A percentile compares a stretch with the other conserved stretches of the same genome.
Conservation (phyloP, 2,113 vertebrate genomes). For the Ptyas mucosa region DNA sequence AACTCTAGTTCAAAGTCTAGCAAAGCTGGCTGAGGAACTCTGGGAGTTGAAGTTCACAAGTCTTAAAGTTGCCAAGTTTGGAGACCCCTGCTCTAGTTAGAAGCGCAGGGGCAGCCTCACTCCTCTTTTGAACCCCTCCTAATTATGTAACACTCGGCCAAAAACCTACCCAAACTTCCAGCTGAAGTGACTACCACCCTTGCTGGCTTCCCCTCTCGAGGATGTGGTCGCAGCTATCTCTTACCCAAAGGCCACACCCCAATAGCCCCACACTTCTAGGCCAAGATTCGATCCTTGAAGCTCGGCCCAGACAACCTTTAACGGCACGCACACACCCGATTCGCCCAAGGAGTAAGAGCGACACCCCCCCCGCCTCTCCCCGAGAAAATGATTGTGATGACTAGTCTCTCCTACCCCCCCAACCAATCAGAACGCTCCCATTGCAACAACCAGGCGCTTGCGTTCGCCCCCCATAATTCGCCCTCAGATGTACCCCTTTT, state of each 20-base stretch:
- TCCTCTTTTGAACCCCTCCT: not conserved
- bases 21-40: too few species aligned
- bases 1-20: not conserved
- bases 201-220: not conserved
- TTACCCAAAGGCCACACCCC: not conserved
- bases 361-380: constrained; percentile 30
- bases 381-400: not conserved
- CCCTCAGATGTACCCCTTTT: not conserved
- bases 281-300: not conserved
- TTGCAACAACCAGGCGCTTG: not conserved
- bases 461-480: not conserved
- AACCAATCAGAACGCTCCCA: not conserved
- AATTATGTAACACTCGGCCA: not conserved
- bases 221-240: not conserved
- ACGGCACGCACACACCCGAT: not conserved
- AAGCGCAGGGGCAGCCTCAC: not conserved
- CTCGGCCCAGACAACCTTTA: not conserved
- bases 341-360: not conserved
- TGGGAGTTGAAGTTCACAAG: too few species aligned
- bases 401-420: constrained; percentile 10
- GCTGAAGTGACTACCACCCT: not conserved
- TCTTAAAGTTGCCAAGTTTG: too few species aligned
- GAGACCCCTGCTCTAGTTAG: too few species aligned
- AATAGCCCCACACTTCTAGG: not conserved
- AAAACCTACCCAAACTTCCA: not conserved